Evolutionary conservation across 1,140 invertebrate species (phyloP).

Genomic region (Leguminivora glycinivorella): DNA sequence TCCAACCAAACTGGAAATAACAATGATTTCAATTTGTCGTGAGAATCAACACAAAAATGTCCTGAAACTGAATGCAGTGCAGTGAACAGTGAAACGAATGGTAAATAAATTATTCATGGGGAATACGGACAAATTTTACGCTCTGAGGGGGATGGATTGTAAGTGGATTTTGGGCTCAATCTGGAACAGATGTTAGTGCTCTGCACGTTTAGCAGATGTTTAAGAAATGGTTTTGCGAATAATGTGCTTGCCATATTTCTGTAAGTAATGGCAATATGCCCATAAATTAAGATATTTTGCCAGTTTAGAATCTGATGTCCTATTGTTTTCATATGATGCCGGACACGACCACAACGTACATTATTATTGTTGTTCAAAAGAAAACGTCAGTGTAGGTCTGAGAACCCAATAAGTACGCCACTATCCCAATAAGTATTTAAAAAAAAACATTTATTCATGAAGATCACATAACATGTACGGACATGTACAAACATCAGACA

Average conservation of each 20-base stretch:
- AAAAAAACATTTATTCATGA: no score
- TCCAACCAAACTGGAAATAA: no score
- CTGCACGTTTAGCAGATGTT: slow-evolving; percentile 2
- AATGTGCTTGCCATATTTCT: not conserved
- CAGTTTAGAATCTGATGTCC: no score
- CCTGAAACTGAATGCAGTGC: slow-evolving; percentile 30
- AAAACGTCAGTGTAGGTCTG: no score
- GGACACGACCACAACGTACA: no score
- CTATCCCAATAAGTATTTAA: no score
- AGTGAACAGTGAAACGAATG: not conserved
- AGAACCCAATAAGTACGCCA: no score
- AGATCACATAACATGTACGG: no score
- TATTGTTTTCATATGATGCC: no score
- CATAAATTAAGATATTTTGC: no score
- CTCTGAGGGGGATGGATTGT: slow-evolving; percentile 3
- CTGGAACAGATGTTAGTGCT: slow-evolving; percentile 10
- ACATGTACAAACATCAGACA: no score
- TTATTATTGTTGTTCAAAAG: no score
- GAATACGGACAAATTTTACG: slow-evolving; percentile 3
- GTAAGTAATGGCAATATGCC: not conserved
- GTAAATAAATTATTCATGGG: slow-evolving; percentile 17
- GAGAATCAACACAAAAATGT: slow-evolving; percentile 33
- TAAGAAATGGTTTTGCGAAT: not conserved
- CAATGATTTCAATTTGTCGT: slow-evolving; percentile 36
- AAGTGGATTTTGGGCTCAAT: not conserved